phyloP scores from a whole-genome alignment of 2,888 invertebrate species.

The Melinaea menophilus region DNA sequence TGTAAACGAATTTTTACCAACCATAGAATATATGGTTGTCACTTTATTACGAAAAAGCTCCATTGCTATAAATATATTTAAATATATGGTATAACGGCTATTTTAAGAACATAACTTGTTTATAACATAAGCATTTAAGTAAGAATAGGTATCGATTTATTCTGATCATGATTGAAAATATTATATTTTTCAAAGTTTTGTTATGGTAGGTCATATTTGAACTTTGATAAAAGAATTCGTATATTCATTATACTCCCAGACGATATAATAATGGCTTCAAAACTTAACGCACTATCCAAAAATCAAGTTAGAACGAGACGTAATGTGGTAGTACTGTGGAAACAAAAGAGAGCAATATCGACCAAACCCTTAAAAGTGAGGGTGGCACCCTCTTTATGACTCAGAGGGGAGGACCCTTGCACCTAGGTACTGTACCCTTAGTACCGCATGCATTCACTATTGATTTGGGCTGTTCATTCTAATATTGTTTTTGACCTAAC shows the following conservation, averaged over 20 bases:
- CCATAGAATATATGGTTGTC: background rate
- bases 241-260: too few relatives aligned
- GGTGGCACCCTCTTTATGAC: constrained; percentile 76
- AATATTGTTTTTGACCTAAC: constrained; percentile 37
- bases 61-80: background rate
- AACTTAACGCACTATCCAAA: constrained; percentile 21
- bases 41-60: background rate
- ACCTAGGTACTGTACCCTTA: constrained; percentile 63
- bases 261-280: background rate
- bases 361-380: constrained; percentile 74
- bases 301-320: constrained; percentile 33
- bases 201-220: too few relatives aligned
- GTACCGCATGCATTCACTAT: constrained; percentile 63
- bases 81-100: too few relatives aligned
- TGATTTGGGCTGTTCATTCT: constrained; percentile 48
- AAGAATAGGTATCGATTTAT: too few relatives aligned
- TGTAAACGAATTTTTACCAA: background rate
- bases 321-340: constrained; percentile 54
- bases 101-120: too few relatives aligned
- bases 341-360: constrained; percentile 76
- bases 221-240: too few relatives aligned
- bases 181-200: too few relatives aligned
- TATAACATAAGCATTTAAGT: too few relatives aligned
- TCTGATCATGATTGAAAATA: too few relatives aligned
- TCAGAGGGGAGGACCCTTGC: constrained; percentile 76